These are phyloP conservation scores for Bombycilla garrulus DNA, from an alignment of 2,113 vertebrate genomes.

Conservation along the genomic window DNA sequence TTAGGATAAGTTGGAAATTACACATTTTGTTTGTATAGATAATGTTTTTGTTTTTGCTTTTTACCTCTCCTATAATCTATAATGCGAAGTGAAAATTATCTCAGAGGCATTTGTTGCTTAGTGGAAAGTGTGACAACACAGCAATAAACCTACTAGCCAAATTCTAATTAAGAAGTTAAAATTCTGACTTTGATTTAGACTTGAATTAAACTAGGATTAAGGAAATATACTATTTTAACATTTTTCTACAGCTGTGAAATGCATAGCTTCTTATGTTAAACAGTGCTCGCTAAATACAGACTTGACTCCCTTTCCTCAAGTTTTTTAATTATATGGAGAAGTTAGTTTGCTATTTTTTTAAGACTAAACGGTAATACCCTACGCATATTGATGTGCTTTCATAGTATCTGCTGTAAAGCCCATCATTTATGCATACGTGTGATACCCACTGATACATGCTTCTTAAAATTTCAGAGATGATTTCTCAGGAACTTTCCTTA, in stretches of 20 bases:
- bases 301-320: not conserved
- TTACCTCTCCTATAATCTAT: not conserved
- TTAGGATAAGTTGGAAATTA: not conserved
- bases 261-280: not conserved
- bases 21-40: not conserved
- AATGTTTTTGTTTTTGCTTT: not conserved
- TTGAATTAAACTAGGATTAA: not conserved
- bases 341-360: not conserved
- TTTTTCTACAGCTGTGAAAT: not conserved
- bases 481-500: not conserved
- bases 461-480: not conserved
- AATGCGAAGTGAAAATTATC: not conserved
- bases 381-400: not conserved
- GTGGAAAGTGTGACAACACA: not conserved
- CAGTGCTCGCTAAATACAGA: not conserved
- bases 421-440: not conserved
- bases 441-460: not conserved
- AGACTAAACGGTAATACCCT: not conserved
- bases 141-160: not conserved
- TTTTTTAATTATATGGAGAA: not conserved
- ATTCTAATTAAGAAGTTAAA: conserved; percentile 3
- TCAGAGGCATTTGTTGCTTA: not conserved
- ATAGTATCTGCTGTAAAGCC: not conserved
- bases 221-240: not conserved
- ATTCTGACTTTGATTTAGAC: not conserved